A percentile compares a stretch with the other conserved stretches of the same genome.
phyloP scores from a whole-genome alignment of 2,113 vertebrate genomes.

The Gallinago undulata region DNA sequence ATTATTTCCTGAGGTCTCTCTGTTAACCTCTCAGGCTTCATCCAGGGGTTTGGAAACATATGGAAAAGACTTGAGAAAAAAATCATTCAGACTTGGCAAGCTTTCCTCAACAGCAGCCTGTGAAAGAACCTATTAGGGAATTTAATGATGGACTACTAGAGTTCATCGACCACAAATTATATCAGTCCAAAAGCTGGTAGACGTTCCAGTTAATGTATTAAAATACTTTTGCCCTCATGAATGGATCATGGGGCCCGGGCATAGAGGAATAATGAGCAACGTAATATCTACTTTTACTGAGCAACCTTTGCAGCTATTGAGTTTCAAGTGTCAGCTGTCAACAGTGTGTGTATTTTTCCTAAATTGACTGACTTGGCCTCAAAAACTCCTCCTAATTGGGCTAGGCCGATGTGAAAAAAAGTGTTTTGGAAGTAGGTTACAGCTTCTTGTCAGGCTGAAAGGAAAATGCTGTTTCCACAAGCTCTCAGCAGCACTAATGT shows the following conservation, averaged over 20 bases:
- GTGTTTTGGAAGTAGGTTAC: not conserved
- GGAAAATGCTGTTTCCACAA: not conserved
- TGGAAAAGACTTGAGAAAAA: not conserved
- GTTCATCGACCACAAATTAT: constrained; percentile 21
- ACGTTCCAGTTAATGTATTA: constrained; percentile 26
- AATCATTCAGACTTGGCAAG: not conserved
- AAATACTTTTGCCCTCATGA: not conserved
- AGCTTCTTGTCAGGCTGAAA: not conserved
- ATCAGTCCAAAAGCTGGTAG: constrained; percentile 22
- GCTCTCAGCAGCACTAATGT: not conserved
- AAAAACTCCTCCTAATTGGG: not conserved
- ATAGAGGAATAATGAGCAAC: not conserved
- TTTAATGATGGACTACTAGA: constrained; percentile 24
- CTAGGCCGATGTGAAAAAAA: not conserved
- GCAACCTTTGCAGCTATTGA: not conserved
- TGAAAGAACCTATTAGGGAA: constrained; percentile 7
- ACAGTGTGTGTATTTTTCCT: not conserved
- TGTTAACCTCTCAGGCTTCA: not conserved
- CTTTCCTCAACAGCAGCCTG: not conserved
- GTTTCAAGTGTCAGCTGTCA: not conserved
- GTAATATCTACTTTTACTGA: not conserved
- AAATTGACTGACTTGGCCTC: not conserved
- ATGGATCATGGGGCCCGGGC: not conserved
- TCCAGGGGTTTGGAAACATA: not conserved
- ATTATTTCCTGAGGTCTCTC: not conserved